A percentile compares a stretch with the other conserved stretches of the same genome.
phyloP scores from a whole-genome alignment of 2,113 vertebrate genomes.

The Passer montanus region DNA sequence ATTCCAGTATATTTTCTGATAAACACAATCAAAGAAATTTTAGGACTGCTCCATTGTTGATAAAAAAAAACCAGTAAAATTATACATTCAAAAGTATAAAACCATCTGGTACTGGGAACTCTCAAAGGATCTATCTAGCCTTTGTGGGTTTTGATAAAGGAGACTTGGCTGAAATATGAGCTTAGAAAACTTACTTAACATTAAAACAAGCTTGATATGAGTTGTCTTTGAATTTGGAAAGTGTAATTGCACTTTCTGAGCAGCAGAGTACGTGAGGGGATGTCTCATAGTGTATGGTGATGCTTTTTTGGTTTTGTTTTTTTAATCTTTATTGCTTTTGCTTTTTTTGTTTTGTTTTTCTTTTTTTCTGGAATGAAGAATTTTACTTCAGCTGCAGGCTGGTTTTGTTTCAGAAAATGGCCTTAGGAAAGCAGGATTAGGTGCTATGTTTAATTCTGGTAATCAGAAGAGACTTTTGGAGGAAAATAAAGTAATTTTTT shows the following conservation, averaged over 20 bases:
- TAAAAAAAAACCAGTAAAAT: background rate
- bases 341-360: background rate
- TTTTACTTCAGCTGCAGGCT: background rate
- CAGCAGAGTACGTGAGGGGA: background rate
- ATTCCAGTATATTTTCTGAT: background rate
- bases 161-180: background rate
- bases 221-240: background rate
- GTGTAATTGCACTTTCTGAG: background rate
- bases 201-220: background rate
- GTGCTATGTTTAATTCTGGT: background rate
- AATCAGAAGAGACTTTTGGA: background rate
- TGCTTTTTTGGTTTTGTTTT: background rate
- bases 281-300: background rate
- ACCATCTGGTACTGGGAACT: background rate
- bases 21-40: background rate
- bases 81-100: background rate
- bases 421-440: background rate
- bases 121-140: background rate
- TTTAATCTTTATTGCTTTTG: background rate
- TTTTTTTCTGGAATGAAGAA: background rate
- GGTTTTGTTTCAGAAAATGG: background rate
- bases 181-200: background rate
- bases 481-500: background rate
- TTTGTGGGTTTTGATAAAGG: background rate
- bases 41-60: background rate